Evolutionary conservation across 2,888 invertebrate genomes (phyloP).

Genomic region (Girardia tigrina): DNA sequence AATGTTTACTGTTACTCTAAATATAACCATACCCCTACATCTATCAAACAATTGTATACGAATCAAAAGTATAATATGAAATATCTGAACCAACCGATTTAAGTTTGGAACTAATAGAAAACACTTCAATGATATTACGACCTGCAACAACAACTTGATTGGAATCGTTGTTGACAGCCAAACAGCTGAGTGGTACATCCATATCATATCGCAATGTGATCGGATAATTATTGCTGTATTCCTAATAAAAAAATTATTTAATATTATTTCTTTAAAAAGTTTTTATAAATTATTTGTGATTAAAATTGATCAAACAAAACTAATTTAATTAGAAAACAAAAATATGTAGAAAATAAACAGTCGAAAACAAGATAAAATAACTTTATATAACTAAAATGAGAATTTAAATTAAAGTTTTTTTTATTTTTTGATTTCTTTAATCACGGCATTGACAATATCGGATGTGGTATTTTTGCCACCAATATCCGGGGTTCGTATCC

Average conservation of each 20-base stretch:
- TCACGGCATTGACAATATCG: constrained; percentile 80
- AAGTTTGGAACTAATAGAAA: neutral
- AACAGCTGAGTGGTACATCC: constrained; percentile 70
- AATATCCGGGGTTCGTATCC: constrained; percentile 65
- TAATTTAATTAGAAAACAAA: neutral
- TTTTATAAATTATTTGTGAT: neutral
- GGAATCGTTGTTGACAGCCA: constrained; percentile 75
- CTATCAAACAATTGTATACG: neutral
- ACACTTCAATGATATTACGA: constrained; percentile 57
- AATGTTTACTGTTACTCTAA: too few relatives aligned
- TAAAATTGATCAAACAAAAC: too few relatives aligned
- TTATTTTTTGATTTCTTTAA: constrained; percentile 48
- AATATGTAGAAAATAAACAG: neutral
- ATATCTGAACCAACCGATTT: neutral
- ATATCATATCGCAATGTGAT: constrained; percentile 36
- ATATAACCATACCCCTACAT: too few relatives aligned
- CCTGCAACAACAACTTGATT: constrained; percentile 83
- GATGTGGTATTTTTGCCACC: constrained; percentile 85
- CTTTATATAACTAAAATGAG: neutral
- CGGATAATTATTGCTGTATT: neutral
- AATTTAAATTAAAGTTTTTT: neutral
- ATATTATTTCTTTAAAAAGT: neutral
- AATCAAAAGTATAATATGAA: neutral
- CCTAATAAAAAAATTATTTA: neutral
- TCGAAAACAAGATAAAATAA: neutral